Percentiles rank a stretch among this genome's conserved stretches.
These are phyloP conservation scores for Troglohyphantes excavatus DNA, from an alignment of 2,888 invertebrate genomes.

Conservation along the genomic window DNA sequence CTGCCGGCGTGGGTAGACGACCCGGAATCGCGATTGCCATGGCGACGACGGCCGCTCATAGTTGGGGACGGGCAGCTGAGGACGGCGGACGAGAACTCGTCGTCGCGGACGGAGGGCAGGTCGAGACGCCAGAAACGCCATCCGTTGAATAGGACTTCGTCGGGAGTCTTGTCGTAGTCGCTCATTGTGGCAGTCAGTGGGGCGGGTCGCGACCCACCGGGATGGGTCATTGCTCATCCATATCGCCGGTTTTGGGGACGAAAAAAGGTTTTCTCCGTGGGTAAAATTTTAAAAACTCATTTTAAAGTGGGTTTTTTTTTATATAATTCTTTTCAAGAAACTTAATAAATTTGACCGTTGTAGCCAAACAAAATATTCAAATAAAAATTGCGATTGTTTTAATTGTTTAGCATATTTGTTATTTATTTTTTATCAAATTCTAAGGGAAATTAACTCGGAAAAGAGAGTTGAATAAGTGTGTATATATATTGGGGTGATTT, in stretches of 20 bases:
- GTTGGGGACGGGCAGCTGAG: conserved; percentile 3
- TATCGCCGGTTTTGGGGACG: conserved; percentile 59
- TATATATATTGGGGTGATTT: no score
- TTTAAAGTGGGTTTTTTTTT: neutral
- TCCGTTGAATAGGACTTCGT: conserved; percentile 66
- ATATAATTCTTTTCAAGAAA: neutral
- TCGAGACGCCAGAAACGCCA: conserved; percentile 77
- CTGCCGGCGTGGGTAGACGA: neutral
- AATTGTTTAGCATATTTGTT: no score
- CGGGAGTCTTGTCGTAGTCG: conserved; percentile 14
- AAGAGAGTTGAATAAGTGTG: no score
- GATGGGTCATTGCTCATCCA: conserved; percentile 72
- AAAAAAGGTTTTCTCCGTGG: neutral
- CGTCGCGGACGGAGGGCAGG: conserved; percentile 55
- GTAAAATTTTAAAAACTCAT: neutral
- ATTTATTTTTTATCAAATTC: no score
- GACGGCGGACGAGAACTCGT: conserved; percentile 39
- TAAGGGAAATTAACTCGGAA: no score
- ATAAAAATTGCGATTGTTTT: no score
- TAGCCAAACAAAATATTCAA: no score
- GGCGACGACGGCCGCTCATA: conserved; percentile 12
- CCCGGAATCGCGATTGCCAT: conserved; percentile 38
- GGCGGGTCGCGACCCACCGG: conserved; percentile 14
- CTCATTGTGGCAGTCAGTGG: conserved; percentile 10
- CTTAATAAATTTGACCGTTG: no score